Evolutionary conservation across 2,113 vertebrate species (phyloP), one percentile per base, ranked within the genome.

Genomic region (Poeciliopsis retropinna): DNA sequence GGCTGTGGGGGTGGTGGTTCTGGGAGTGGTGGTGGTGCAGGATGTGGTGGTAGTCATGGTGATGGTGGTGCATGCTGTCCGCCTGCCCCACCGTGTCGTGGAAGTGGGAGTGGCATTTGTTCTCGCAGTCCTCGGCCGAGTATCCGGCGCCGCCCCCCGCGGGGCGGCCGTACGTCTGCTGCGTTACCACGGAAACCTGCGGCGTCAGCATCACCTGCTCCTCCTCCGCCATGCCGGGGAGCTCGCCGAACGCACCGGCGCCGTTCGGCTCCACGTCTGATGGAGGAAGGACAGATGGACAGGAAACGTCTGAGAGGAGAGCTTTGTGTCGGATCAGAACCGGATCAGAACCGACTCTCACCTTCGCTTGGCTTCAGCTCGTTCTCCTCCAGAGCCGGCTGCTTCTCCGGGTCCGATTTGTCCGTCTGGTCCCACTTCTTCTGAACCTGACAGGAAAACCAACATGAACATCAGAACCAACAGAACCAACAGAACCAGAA

Each of bases 11-110:
- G 82, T 98, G 97, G 86, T 99, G 98, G 92, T 99, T 99, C 89
- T 99, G 97, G 65, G 98, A 98, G 78, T 99, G 97, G 77, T 99
- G 97, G 87, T 99, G 98, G 81, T 99, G 97, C 64, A 99, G 95
- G 87, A 99, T 99, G 87, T 99, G 98, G 89, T 99, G 98, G 92
- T 99, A 99, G 90, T 98, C 97, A 5, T 99, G 98, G 89, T 99
- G 97, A 77, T 99, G 98, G 89, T 99, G 98, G 72, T 97, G 97
- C 73, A 95, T 92, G 64, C 96, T 95, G 67, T 98, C 97, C 0
- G 97, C 95, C 84, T 97, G 96, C 27, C 97, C 97, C 13, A 99
- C 94, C 0, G 97, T 98, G 84, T 99, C 98, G 0, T 99, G 98
- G 85, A 99, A 96, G 88, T 99, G 98, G 10, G 98, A 99, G 89